Conservation (phyloP, 2,113 vertebrate genomes). For the Rallus limicola region DNA sequence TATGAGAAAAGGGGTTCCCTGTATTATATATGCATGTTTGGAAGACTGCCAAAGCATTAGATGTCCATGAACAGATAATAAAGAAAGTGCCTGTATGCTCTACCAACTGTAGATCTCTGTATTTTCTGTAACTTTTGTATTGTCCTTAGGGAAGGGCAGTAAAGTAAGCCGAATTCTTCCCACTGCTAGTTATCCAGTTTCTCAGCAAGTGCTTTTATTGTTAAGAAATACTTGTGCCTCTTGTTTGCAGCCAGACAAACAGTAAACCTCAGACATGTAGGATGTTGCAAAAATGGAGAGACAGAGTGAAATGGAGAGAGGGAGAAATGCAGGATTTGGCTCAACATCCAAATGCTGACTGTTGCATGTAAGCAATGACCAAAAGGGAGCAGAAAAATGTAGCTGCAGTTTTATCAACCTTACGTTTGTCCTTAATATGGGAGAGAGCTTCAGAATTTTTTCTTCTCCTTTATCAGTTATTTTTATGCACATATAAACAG, state of each 20-base stretch:
- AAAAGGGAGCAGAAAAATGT: neutral
- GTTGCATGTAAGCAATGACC: neutral
- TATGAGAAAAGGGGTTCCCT: constrained; percentile 4
- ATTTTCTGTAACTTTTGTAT: neutral
- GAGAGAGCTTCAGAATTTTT: neutral
- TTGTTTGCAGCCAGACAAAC: neutral
- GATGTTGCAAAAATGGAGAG: neutral
- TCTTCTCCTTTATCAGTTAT: neutral
- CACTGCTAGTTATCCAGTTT: neutral
- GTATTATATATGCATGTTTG: constrained; percentile 31
- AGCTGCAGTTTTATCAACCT: neutral
- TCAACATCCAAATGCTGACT: neutral
- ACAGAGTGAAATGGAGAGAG: neutral
- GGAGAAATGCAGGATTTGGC: neutral
- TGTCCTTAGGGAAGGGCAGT: neutral
- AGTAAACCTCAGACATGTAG: neutral
- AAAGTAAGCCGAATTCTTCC: neutral
- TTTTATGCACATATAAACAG: neutral
- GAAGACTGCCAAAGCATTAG: constrained; percentile 15
- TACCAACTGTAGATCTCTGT: neutral
- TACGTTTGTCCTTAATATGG: neutral
- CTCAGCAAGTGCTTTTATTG: neutral
- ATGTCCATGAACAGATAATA: constrained; percentile 21
- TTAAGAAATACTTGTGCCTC: neutral
- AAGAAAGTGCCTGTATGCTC: neutral